phyloP scores from a whole-genome alignment of 2,113 vertebrate species.

The Dendropsophus ebraccatus region DNA sequence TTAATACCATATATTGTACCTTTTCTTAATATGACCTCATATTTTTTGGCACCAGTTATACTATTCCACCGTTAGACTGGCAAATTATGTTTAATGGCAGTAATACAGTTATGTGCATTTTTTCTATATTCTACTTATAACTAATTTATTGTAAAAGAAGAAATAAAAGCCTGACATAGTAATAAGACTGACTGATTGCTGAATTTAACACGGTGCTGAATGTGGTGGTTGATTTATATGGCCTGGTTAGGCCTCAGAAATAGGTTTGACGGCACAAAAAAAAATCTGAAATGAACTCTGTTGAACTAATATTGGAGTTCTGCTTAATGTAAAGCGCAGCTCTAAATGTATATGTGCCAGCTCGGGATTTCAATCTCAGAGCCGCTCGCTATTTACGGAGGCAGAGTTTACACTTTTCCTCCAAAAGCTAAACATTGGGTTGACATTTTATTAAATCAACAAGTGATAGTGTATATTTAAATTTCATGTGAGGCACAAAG shows the following conservation, averaged over 20 bases:
- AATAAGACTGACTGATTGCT: slow-evolving; percentile 63
- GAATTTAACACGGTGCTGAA: slow-evolving; percentile 64
- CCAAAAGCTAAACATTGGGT: slow-evolving; percentile 22
- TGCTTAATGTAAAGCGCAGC: slow-evolving; percentile 65
- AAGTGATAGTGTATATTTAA: slow-evolving; percentile 47
- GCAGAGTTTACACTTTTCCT: slow-evolving; percentile 27
- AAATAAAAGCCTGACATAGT: slow-evolving; percentile 57
- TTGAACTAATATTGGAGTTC: slow-evolving; percentile 60
- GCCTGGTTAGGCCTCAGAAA: slow-evolving; percentile 66
- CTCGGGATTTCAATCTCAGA: neutral
- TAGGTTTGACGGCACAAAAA: slow-evolving; percentile 55
- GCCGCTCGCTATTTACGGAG: neutral
- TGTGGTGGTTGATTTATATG: slow-evolving; percentile 67
- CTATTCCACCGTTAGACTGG: slow-evolving; percentile 41
- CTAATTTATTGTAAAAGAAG: slow-evolving; percentile 51
- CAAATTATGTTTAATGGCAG: slow-evolving; percentile 58
- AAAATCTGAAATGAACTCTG: slow-evolving; percentile 60
- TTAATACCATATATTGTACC: slow-evolving; percentile 55
- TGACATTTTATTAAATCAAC: slow-evolving; percentile 51
- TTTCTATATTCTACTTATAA: slow-evolving; percentile 31
- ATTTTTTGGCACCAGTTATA: slow-evolving; percentile 45
- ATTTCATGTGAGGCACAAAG: neutral
- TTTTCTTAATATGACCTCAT: slow-evolving; percentile 56
- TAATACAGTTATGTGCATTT: slow-evolving; percentile 46
- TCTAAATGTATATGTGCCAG: neutral